phyloP scores from a whole-genome alignment of 2,888 invertebrate species.

The Helleia helle region DNA sequence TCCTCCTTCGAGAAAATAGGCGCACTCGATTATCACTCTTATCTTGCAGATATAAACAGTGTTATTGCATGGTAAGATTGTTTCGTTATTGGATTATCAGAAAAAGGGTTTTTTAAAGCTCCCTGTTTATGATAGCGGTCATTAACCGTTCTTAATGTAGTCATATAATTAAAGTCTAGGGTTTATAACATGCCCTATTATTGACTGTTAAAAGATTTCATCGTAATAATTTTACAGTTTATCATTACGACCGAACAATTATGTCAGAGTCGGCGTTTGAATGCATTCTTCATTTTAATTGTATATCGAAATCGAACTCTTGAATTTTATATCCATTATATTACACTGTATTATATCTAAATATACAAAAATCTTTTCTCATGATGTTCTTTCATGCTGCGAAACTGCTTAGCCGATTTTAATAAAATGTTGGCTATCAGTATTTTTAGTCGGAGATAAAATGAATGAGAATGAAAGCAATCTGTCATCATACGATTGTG shows the following conservation, averaged over 20 bases:
- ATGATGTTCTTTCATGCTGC: no score
- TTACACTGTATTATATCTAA: no score
- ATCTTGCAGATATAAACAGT: neutral
- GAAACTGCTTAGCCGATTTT: no score
- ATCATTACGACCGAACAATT: neutral
- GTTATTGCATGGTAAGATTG: neutral
- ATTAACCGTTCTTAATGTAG: conserved; percentile 22
- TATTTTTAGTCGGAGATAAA: no score
- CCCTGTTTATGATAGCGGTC: conserved; percentile 20
- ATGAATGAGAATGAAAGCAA: no score
- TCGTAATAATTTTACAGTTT: neutral
- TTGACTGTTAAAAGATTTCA: conserved; percentile 14
- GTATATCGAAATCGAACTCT: no score
- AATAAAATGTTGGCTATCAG: no score
- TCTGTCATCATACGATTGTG: no score
- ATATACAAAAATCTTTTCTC: no score
- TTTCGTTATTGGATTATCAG: conserved; percentile 2
- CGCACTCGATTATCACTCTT: conserved; percentile 2
- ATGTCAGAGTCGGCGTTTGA: neutral
- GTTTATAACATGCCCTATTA: conserved; percentile 21
- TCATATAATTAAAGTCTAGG: conserved; percentile 23
- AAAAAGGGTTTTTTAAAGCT: conserved; percentile 17
- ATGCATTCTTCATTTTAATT: no score
- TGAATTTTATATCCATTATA: no score
- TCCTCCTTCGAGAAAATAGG: neutral